Percentiles rank a stretch among this genome's conserved stretches.
Evolutionary conservation across 2,888 invertebrate species (phyloP).

Genomic region (Polydesmus complanatus): DNA sequence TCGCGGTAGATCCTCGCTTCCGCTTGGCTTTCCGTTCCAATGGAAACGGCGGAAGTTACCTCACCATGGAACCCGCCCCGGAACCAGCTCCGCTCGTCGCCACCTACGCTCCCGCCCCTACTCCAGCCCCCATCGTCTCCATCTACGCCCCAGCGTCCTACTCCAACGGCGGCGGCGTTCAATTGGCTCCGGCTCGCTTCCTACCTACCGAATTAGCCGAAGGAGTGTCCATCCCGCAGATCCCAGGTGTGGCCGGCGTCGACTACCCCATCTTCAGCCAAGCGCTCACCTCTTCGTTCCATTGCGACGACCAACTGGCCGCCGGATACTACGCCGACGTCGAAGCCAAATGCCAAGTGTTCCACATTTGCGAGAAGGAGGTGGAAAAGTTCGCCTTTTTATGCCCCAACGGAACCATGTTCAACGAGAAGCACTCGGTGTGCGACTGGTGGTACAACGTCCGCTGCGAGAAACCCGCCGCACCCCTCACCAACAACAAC

Average conservation of each 20-base stretch:
- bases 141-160: too few species aligned
- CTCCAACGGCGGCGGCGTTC: too few species aligned
- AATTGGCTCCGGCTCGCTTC: constrained; percentile 7
- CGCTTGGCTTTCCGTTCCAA: too few species aligned
- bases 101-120: too few species aligned
- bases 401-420: constrained; percentile 81
- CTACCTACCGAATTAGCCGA: constrained; percentile 7
- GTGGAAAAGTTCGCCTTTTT: constrained; percentile 78
- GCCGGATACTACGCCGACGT: constrained; percentile 1
- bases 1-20: too few species aligned
- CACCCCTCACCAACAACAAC: background rate
- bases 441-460: constrained; percentile 94
- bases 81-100: too few species aligned
- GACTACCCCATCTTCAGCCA: constrained; percentile 1
- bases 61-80: too few species aligned
- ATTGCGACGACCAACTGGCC: background rate
- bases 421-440: constrained; percentile 75
- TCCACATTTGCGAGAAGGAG: constrained; percentile 72
- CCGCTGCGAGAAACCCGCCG: too few species aligned
- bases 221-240: constrained; percentile 13
- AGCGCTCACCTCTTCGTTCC: background rate
- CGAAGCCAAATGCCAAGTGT: constrained; percentile 34
- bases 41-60: too few species aligned
- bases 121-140: too few species aligned
- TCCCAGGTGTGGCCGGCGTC: constrained; percentile 3